Percentiles rank a stretch among this genome's conserved stretches.
These are phyloP conservation scores for Microcebus jonahi DNA, from an alignment of 2,113 vertebrate genomes.

Conservation along the genomic window DNA sequence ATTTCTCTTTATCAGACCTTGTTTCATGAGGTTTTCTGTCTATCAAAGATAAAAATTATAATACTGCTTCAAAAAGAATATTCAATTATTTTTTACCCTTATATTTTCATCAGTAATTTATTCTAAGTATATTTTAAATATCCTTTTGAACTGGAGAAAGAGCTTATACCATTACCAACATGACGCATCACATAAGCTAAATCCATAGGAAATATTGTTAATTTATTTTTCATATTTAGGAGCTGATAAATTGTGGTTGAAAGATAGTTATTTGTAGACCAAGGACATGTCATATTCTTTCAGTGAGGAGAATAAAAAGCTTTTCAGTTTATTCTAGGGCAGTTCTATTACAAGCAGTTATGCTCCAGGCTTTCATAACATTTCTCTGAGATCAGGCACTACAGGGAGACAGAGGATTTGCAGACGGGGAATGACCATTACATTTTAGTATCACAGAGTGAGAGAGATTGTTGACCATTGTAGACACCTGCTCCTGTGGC, in stretches of 20 bases:
- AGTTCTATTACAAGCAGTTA: not conserved
- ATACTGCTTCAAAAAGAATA: not conserved
- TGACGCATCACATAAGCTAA: not conserved
- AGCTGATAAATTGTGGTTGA: not conserved
- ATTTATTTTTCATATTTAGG: not conserved
- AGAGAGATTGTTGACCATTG: not conserved
- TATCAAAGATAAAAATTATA: constrained; percentile 5
- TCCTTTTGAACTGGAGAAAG: not conserved
- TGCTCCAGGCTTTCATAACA: not conserved
- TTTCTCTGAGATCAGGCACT: not conserved
- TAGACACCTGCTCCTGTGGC: not conserved
- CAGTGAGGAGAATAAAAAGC: not conserved
- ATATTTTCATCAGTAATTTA: not conserved
- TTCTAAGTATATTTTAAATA: not conserved
- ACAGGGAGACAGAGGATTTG: not conserved
- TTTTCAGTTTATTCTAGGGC: not conserved
- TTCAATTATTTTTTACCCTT: not conserved
- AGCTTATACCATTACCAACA: not conserved
- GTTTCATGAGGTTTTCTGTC: not conserved
- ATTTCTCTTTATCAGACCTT: not conserved
- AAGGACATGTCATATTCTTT: not conserved
- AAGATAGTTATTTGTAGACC: not conserved
- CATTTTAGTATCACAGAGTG: not conserved
- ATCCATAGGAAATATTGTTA: not conserved
- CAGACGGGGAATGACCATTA: not conserved